These are phyloP conservation scores for Polylopha cassiicola DNA, from an alignment of 2,888 invertebrate species.

Conservation along the genomic window DNA sequence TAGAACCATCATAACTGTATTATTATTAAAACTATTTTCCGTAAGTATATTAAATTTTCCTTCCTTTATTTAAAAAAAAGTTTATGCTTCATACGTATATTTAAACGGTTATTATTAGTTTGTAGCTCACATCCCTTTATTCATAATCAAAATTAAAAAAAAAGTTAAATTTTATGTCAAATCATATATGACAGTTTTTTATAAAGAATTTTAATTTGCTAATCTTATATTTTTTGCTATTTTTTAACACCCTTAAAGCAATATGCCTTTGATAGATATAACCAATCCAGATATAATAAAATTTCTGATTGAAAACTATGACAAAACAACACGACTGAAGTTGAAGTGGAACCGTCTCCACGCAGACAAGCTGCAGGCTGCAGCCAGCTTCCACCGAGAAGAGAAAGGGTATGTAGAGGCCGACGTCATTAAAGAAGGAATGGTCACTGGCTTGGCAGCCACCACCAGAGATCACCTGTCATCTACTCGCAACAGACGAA, in stretches of 20 bases:
- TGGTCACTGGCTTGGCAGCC: slow-evolving; percentile 36
- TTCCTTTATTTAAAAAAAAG: too few species aligned
- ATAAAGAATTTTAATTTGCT: background rate
- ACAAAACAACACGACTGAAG: slow-evolving; percentile 41
- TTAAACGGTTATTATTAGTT: too few species aligned
- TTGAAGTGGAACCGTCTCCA: slow-evolving; percentile 42
- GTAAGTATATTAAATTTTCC: too few species aligned
- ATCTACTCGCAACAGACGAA: slow-evolving; percentile 32
- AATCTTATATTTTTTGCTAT: slow-evolving; percentile 1
- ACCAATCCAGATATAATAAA: slow-evolving; percentile 43
- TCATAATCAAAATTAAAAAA: too few species aligned
- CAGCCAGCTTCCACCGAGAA: slow-evolving; percentile 36
- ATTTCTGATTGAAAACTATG: slow-evolving; percentile 44
- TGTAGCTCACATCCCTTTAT: too few species aligned
- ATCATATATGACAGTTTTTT: too few species aligned
- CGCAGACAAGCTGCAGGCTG: slow-evolving; percentile 32
- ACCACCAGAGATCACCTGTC: slow-evolving; percentile 34
- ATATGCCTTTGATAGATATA: slow-evolving; percentile 43
- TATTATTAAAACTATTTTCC: too few species aligned
- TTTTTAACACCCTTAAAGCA: slow-evolving; percentile 14
- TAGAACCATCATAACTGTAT: too few species aligned
- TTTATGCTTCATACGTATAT: too few species aligned
- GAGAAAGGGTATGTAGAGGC: slow-evolving; percentile 37
- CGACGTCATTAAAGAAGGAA: slow-evolving; percentile 31
- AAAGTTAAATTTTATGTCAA: too few species aligned